Conservation (phyloP, 2,113 vertebrate species). For the Hippocampus zosterae region DNA sequence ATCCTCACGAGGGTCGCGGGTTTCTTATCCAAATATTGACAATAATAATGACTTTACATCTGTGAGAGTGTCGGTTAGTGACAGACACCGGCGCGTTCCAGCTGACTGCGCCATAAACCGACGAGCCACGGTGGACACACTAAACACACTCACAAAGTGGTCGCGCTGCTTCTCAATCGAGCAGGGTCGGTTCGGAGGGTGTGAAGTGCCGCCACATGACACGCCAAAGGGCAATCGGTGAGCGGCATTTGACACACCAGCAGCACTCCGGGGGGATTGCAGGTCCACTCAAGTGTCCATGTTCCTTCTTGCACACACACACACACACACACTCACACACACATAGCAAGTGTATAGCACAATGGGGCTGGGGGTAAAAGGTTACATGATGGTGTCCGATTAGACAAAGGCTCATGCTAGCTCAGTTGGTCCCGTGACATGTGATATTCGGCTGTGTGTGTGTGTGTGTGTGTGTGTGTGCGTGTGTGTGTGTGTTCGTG, state of each 20-base stretch:
- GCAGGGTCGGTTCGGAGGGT: conserved; percentile 47
- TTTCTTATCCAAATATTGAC: no score
- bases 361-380: conserved; percentile 47
- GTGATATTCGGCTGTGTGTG: conserved; percentile 55
- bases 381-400: conserved; percentile 59
- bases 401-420: conserved; percentile 40
- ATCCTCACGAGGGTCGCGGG: no score
- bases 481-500: conserved; percentile 21
- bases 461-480: conserved; percentile 55
- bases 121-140: neutral
- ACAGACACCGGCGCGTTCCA: no score
- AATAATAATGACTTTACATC: no score
- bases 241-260: conserved; percentile 59
- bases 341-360: conserved; percentile 44
- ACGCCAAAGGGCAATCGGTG: conserved; percentile 53
- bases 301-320: conserved; percentile 39
- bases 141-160: neutral
- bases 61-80: no score
- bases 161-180: conserved; percentile 30
- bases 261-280: conserved; percentile 43
- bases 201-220: conserved; percentile 61
- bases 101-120: neutral
- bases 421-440: conserved; percentile 54
- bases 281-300: conserved; percentile 56
- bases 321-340: conserved; percentile 22